Percentiles rank a stretch among this genome's conserved stretches.
Evolutionary conservation across 2,797 vertebrate species (phyloP).

Genomic region (Sandelia bainsii): DNA sequence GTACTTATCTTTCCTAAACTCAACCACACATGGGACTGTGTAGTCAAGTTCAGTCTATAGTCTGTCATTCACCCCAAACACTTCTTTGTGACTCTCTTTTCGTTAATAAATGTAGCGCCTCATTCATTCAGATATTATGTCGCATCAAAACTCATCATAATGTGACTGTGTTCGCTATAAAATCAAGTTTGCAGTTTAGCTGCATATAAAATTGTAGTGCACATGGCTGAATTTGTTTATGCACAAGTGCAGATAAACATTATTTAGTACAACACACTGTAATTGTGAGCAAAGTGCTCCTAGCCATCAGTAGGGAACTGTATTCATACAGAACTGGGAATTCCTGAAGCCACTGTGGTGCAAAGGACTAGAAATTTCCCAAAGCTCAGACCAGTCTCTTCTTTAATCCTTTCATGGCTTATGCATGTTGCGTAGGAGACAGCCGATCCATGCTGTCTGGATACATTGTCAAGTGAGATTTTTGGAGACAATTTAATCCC

Average conservation of each 20-base stretch:
- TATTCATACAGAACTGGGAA: constrained; percentile 31
- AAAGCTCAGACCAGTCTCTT: constrained; percentile 65
- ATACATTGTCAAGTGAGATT: constrained; percentile 73
- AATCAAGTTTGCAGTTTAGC: no score
- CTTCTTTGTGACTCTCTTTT: no score
- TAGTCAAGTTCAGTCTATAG: no score
- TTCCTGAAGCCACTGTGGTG: constrained; percentile 50
- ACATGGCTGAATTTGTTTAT: neutral
- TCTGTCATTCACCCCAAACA: no score
- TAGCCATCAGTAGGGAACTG: constrained; percentile 13
- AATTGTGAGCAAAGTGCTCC: constrained; percentile 20
- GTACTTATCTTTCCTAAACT: no score
- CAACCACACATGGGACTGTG: no score
- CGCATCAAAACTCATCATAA: no score
- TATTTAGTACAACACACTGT: neutral
- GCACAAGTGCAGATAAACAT: neutral
- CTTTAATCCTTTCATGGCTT: constrained; percentile 73
- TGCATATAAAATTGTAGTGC: no score
- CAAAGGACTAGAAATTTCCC: constrained; percentile 46
- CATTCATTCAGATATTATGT: no score
- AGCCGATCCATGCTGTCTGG: constrained; percentile 67
- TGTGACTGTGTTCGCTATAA: no score
- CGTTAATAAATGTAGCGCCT: no score
- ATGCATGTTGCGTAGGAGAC: constrained; percentile 66
- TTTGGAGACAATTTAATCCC: constrained; percentile 78